Base-by-base conservation (phyloP, 2,113 vertebrate species). In the Upupa epops region DNA sequence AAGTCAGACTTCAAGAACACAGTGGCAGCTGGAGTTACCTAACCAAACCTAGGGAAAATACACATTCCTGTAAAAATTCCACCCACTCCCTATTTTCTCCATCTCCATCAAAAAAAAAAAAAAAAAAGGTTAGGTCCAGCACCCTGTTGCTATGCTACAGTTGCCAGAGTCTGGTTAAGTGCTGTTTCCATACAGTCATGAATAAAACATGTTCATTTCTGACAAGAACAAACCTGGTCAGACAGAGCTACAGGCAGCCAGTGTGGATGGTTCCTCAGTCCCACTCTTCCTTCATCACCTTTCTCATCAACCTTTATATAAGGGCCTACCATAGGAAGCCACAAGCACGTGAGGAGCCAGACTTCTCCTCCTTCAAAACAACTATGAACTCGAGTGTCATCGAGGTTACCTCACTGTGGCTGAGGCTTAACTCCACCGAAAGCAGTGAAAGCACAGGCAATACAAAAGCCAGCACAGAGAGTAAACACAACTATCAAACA, bases 91-190 rank as follows among this genome's bases (percentile, higher is more conserved):
- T 74, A 82, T 79, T 93, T 94, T 83, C 54, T 86, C 51, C 34
- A 75, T 64, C n/a, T 82, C 72, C 56, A 49, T 63, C 69, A 75
- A 51, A 45, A 66, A 86, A 75, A 86, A 70, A 93, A 75, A 60
- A n/a, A n/a, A n/a, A n/a, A n/a, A n/a, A n/a, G n/a, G 58, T 71
- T 70, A 90, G 65, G 92, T 88, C 91, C 87, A 95, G 48, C 80
- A 94, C 45, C 87, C 54, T 59, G 94, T 97, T 96, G 96, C 94
- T 96, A 95, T 92, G 96, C 80, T 95, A 96, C 95, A n/a, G 81
- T 83, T 93, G 65, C 77, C 77, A 80, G 34, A 65, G 73, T 83
- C 85, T 95, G 63, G 40, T 46, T 59, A 46, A 93, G 69, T 63
- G 52, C 11, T 2, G 42, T 86, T 91, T 92, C 76, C 74, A 64